These are phyloP conservation scores for Ondatra zibethicus DNA, from an alignment of 2,113 vertebrate species.

Conservation along the genomic window DNA sequence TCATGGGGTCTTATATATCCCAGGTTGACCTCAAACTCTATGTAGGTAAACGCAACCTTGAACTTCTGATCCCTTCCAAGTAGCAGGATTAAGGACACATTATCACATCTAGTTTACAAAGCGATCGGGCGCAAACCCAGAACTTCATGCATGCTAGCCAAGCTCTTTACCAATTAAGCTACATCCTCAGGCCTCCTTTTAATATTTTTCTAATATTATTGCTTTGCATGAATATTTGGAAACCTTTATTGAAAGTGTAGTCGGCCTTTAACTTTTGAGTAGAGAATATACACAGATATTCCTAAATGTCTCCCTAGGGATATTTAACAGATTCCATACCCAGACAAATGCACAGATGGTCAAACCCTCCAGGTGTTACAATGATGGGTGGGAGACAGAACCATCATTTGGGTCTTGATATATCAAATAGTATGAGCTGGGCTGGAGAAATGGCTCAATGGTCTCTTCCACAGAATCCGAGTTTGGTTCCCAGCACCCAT, in stretches of 20 bases:
- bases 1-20: neutral
- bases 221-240: constrained; percentile 26
- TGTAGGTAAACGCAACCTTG: neutral
- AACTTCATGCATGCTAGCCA: neutral
- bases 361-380: neutral
- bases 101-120: neutral
- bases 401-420: neutral
- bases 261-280: constrained; percentile 24
- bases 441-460: neutral
- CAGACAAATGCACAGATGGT: neutral
- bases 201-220: neutral
- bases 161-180: neutral
- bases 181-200: neutral
- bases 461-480: neutral
- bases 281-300: neutral
- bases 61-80: neutral
- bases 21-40: neutral
- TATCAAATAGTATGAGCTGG: neutral
- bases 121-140: too few species aligned
- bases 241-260: neutral
- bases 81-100: neutral
- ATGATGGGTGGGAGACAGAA: neutral
- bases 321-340: neutral
- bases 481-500: neutral
- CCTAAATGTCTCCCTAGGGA: neutral